These are phyloP conservation scores for Orthochromis indermauri DNA, from an alignment of 2,113 vertebrate genomes.

Conservation along the genomic window DNA sequence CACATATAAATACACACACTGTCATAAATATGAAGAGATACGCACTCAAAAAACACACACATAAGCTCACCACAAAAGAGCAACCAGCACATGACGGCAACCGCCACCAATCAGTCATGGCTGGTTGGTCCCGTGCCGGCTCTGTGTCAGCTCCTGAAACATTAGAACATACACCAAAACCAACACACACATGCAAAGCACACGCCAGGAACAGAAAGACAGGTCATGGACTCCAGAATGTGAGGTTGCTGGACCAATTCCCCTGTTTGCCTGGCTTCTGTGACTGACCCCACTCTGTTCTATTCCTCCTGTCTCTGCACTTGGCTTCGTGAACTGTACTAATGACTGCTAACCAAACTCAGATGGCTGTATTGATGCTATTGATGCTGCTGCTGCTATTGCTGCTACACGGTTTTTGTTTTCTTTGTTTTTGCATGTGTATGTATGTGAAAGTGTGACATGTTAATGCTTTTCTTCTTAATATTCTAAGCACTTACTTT, in stretches of 20 bases:
- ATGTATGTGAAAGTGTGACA: not conserved
- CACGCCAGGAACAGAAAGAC: slow-evolving; percentile 28
- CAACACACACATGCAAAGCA: slow-evolving; percentile 22
- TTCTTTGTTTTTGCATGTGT: not conserved
- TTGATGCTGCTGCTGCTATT: not conserved
- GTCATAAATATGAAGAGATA: slow-evolving; percentile 23
- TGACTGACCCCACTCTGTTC: slow-evolving; percentile 60
- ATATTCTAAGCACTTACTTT: not conserved
- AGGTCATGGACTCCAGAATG: slow-evolving; percentile 52
- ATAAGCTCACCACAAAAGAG: slow-evolving; percentile 58
- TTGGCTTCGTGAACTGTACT: slow-evolving; percentile 48
- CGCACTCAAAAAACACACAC: slow-evolving; percentile 22
- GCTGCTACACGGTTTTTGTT: not conserved
- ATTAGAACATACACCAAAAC: slow-evolving; percentile 46
- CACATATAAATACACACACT: slow-evolving; percentile 21
- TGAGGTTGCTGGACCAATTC: slow-evolving; percentile 60
- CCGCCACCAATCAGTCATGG: slow-evolving; percentile 67
- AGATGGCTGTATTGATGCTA: slow-evolving; percentile 36
- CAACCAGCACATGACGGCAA: slow-evolving; percentile 59
- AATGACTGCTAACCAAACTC: slow-evolving; percentile 58
- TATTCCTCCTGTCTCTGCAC: slow-evolving; percentile 42
- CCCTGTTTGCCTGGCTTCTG: slow-evolving; percentile 59
- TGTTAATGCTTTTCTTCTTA: not conserved
- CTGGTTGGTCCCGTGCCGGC: slow-evolving; percentile 57
- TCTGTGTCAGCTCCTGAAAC: slow-evolving; percentile 59